phyloP scores from a whole-genome alignment of 1,140 invertebrate species.

The Zaprionus nigranus region DNA sequence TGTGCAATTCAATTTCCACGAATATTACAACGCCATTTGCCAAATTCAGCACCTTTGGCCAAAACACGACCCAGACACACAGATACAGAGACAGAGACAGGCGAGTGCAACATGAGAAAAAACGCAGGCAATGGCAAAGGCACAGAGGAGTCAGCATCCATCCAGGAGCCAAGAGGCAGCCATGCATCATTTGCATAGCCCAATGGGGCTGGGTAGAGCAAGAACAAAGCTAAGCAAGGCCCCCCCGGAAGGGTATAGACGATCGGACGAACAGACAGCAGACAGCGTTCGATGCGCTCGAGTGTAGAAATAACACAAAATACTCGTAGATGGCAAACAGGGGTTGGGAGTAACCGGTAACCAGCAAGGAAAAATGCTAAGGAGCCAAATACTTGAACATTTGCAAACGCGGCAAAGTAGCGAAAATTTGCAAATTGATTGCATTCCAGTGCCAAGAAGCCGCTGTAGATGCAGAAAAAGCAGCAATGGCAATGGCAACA shows the following conservation, averaged over 20 bases:
- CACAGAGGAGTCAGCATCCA: constrained; percentile 2
- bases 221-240: constrained; percentile 44
- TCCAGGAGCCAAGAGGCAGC: constrained; percentile 40
- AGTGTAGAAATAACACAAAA: constrained; percentile 79
- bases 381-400: constrained; percentile 79
- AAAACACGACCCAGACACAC: constrained; percentile 29
- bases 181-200: constrained; percentile 71
- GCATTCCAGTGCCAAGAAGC: constrained; percentile 76
- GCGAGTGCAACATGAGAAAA: constrained; percentile 39
- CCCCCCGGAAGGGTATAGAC: constrained; percentile 28
- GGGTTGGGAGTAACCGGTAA: constrained; percentile 40
- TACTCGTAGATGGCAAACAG: constrained; percentile 44
- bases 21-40: constrained; percentile 74
- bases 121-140: constrained; percentile 1
- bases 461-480: constrained; percentile 10
- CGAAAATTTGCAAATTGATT: constrained; percentile 84
- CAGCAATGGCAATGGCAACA: background rate
- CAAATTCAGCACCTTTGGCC: constrained; percentile 67
- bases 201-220: constrained; percentile 23
- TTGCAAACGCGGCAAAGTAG: constrained; percentile 82
- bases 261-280: constrained; percentile 47
- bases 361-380: constrained; percentile 67
- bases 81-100: background rate
- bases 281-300: constrained; percentile 68
- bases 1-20: constrained; percentile 59